Base-by-base conservation (phyloP, 2,888 invertebrate species). In the Schizaphis graminum region DNA sequence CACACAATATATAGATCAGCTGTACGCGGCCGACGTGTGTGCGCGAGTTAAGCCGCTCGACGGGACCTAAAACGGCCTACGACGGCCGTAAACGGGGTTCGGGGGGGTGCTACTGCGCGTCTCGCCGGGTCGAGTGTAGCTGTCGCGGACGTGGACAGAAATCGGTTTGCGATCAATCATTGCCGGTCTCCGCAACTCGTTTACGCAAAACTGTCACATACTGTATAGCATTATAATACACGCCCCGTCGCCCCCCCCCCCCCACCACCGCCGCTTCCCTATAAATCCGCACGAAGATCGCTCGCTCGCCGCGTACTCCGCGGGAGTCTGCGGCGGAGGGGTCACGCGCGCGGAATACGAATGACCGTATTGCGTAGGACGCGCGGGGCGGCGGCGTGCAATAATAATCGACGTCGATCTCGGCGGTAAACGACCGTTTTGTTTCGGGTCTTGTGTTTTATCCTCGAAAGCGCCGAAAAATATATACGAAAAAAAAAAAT, bases 151-250 rank as follows among this genome's bases (percentile, higher is more conserved):
- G 56, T 56, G 84, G 91, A 85, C 84, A 57, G 77, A 84, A 89
- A 93, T 93, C 93, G 93, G 89, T 89, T 93, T 13, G 89, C 93
- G 56, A 93, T 93, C 93, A 89, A 93, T 93, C 93, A 93, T 85
- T 84, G 41, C 7, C 16, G 53, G 53, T 61, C 67, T 44, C 44
- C 87, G 35, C 26, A 16, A 35, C 49, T 26, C 61, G 93, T 86
- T 94, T 90, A 86, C 8, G 90, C 85, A 94, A 90, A 94, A 94
- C 93, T 49, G 93, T 94, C 93, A 94, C 90, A 94, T 90, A 94
- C 93, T 44, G 26, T 47, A 47, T 28, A 47, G 53, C 88, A 24
- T 53, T 53, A 53, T 35, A 87, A 28, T 88, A 49, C 13, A 56
- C 77, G 85, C 91, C 67, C n/a, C 56, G 41, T 3, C 56, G 21